A percentile compares a stretch with the other conserved stretches of the same genome.
phyloP scores from a whole-genome alignment of 2,888 invertebrate genomes.

The Melieria crassipennis region DNA sequence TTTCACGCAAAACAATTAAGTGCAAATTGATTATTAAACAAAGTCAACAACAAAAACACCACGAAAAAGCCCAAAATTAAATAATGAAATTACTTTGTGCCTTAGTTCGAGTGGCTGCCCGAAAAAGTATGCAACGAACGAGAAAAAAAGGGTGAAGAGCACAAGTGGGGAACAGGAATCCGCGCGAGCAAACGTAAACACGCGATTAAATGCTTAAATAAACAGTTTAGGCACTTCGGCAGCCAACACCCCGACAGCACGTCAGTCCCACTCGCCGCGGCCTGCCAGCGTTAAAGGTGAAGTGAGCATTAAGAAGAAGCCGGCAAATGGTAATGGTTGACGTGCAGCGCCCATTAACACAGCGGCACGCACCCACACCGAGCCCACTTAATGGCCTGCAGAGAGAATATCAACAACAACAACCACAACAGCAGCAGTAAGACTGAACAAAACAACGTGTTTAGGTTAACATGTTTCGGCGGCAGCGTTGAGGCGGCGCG shows the following conservation, averaged over 20 bases:
- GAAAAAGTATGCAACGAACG: conserved; percentile 3
- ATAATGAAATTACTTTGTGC: conserved; percentile 15
- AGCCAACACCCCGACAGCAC: no score
- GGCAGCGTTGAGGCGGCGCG: no score
- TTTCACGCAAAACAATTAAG: conserved; percentile 12
- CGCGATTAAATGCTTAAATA: conserved; percentile 37
- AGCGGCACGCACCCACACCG: no score
- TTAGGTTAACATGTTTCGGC: no score
- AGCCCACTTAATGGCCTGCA: no score
- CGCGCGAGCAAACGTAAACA: conserved; percentile 8
- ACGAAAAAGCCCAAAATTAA: conserved; percentile 3
- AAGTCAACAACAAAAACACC: conserved; percentile 19
- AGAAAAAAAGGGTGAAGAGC: not conserved
- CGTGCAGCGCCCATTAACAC: no score
- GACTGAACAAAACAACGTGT: no score
- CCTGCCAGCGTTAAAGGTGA: not conserved
- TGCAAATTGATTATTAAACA: conserved; percentile 26
- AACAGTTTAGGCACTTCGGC: conserved; percentile 17
- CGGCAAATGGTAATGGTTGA: no score
- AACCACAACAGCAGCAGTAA: no score
- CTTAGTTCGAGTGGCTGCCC: conserved; percentile 1
- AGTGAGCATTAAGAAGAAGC: no score
- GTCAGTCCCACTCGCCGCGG: not conserved
- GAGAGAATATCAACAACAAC: no score
- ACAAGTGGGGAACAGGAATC: no score